Evolutionary conservation across 2,797 vertebrate genomes (phyloP).

Genomic region (Selene dorsalis): DNA sequence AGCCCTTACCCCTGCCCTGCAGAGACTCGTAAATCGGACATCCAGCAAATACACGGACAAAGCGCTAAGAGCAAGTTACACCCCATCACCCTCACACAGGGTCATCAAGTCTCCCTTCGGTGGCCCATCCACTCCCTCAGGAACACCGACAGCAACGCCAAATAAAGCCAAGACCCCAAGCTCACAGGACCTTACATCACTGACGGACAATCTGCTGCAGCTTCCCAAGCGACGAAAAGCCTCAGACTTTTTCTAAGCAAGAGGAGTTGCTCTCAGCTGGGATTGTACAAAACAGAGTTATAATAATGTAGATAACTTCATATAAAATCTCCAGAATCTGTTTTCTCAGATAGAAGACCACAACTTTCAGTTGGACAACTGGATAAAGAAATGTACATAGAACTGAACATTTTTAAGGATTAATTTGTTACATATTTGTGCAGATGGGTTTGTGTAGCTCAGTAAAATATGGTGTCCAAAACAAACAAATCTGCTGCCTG

Average conservation of each 20-base stretch:
- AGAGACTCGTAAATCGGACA: conserved; percentile 93
- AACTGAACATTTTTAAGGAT: conserved; percentile 20
- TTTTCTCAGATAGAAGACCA: conserved; percentile 19
- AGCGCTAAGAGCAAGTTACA: conserved; percentile 96
- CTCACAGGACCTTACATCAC: conserved; percentile 92
- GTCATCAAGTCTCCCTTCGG: conserved; percentile 87
- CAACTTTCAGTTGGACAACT: conserved; percentile 13
- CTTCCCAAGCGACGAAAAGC: conserved; percentile 94
- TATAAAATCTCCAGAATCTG: not conserved
- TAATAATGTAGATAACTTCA: not conserved
- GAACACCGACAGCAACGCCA: conserved; percentile 88
- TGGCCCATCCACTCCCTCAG: conserved; percentile 83
- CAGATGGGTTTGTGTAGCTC: not conserved
- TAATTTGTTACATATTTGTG: conserved; percentile 30
- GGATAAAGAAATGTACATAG: conserved; percentile 24
- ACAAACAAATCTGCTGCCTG: conserved; percentile 74
- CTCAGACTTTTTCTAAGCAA: conserved; percentile 86
- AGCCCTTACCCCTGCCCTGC: conserved; percentile 94
- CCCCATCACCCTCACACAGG: conserved; percentile 92
- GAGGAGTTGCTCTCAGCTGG: conserved; percentile 9
- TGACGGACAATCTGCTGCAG: conserved; percentile 96
- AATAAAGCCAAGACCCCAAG: conserved; percentile 86
- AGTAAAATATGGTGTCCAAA: conserved; percentile 21
- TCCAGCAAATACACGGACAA: conserved; percentile 98
- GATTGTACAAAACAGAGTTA: conserved; percentile 46